A percentile compares a stretch with the other conserved stretches of the same genome.
These are phyloP conservation scores for Anagyrus pseudococci DNA, from an alignment of 2,888 invertebrate species.

Conservation along the genomic window DNA sequence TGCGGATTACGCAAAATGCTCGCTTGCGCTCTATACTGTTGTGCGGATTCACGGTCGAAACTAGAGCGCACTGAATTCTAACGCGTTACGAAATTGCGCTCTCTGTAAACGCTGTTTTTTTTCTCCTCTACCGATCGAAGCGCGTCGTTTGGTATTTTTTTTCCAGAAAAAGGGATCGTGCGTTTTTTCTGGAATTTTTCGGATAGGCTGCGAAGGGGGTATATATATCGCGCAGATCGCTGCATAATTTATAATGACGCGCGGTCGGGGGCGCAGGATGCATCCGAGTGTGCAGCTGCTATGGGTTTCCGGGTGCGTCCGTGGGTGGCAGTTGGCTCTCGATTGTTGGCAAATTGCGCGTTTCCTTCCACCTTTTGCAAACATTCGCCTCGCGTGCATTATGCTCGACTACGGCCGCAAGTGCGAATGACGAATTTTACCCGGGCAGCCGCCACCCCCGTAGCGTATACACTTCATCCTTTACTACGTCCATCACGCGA, in stretches of 20 bases:
- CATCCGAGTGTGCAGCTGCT: constrained; percentile 49
- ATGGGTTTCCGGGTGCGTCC: constrained; percentile 51
- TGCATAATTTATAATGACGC: neutral
- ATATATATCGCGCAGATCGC: too few relatives aligned
- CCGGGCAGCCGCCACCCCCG: too few relatives aligned
- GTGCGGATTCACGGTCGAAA: neutral
- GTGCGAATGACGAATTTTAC: too few relatives aligned
- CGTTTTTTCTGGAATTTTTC: too few relatives aligned
- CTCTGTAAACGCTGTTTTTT: too few relatives aligned
- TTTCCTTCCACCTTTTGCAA: constrained; percentile 42
- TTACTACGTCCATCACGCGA: too few relatives aligned
- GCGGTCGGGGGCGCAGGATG: constrained; percentile 19
- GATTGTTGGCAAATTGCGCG: constrained; percentile 51
- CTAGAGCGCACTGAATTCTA: neutral
- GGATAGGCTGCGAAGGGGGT: too few relatives aligned
- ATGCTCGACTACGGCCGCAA: neutral
- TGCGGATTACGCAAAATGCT: constrained; percentile 18
- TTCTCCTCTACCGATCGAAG: too few relatives aligned
- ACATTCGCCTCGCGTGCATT: neutral
- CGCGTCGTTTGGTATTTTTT: too few relatives aligned
- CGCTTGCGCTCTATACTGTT: neutral
- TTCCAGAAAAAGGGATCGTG: too few relatives aligned
- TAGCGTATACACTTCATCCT: too few relatives aligned
- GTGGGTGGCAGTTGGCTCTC: constrained; percentile 48
- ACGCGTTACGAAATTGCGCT: too few relatives aligned